Percentiles rank a stretch among this genome's conserved stretches.
Conservation (phyloP, 2,888 invertebrate species). For the Orthonychiurus folsomi region DNA sequence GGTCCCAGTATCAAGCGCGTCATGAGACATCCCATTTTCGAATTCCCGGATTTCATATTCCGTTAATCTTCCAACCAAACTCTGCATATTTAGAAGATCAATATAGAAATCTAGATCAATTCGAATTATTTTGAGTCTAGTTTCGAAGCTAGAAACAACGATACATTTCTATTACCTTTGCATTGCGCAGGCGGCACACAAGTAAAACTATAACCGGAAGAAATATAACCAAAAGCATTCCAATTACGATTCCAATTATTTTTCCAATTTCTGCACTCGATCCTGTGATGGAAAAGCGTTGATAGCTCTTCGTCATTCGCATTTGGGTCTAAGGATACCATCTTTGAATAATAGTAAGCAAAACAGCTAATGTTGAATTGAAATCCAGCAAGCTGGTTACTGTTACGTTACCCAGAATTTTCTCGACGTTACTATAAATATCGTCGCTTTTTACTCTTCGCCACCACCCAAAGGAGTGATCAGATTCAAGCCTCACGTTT, state of each 20-base stretch:
- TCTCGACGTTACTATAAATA: constrained; percentile 18
- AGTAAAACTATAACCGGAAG: not conserved
- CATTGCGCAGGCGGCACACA: not conserved
- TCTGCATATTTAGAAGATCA: too few relatives aligned
- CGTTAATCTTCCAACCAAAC: not conserved
- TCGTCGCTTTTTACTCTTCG: constrained; percentile 14
- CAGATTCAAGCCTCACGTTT: constrained; percentile 12
- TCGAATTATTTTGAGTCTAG: too few relatives aligned
- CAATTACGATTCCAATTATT: not conserved
- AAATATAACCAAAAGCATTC: not conserved
- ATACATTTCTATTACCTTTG: not conserved
- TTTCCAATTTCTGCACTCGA: not conserved
- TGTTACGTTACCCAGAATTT: constrained; percentile 17
- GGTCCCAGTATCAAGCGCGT: not conserved
- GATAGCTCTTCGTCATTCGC: too few relatives aligned
- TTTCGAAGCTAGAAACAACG: not conserved
- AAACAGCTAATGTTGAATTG: too few relatives aligned
- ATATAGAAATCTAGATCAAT: too few relatives aligned
- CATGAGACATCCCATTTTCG: not conserved
- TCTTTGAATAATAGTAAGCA: too few relatives aligned
- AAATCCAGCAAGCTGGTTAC: too few relatives aligned
- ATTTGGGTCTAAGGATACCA: too few relatives aligned
- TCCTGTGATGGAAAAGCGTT: too few relatives aligned
- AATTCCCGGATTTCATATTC: constrained; percentile 9
- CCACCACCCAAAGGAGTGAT: constrained; percentile 28